A percentile compares a stretch with the other conserved stretches of the same genome.
phyloP scores from a whole-genome alignment of 2,797 vertebrate genomes.

The Aselliscus stoliczkanus region DNA sequence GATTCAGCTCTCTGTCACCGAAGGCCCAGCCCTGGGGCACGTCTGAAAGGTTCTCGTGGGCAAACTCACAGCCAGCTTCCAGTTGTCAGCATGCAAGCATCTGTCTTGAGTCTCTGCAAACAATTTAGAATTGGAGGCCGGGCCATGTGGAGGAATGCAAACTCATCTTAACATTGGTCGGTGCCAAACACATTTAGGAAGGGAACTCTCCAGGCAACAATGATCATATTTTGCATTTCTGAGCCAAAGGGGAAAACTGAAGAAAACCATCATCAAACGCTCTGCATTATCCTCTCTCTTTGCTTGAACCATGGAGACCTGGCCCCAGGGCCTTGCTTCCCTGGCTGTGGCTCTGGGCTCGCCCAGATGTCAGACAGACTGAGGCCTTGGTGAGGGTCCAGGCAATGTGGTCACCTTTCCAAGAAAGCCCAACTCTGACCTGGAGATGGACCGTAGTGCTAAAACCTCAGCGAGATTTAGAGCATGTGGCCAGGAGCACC shows the following conservation, averaged over 20 bases:
- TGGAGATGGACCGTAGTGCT: background rate
- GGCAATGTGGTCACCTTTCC: slow-evolving; percentile 2
- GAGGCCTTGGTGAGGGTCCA: background rate
- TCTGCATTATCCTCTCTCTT: background rate
- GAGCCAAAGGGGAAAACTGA: slow-evolving; percentile 28
- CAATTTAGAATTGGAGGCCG: slow-evolving; percentile 36
- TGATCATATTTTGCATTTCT: slow-evolving; percentile 43
- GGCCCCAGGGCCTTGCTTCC: background rate
- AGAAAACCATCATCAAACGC: background rate
- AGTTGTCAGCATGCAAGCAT: slow-evolving; percentile 16
- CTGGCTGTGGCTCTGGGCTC: background rate
- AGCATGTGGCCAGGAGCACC: background rate
- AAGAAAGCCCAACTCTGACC: background rate
- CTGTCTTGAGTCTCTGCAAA: slow-evolving; percentile 54
- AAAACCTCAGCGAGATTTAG: background rate
- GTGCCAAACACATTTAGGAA: slow-evolving; percentile 41
- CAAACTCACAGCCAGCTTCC: background rate
- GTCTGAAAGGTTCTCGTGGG: background rate
- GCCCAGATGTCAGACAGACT: background rate
- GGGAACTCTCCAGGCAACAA: slow-evolving; percentile 61
- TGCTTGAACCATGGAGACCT: background rate
- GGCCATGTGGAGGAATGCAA: slow-evolving; percentile 23
- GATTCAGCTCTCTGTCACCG: background rate
- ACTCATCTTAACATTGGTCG: slow-evolving; percentile 9
- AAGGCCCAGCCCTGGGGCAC: background rate